Percentiles rank a stretch among this genome's conserved stretches.
Evolutionary conservation across 2,888 invertebrate genomes (phyloP).

Genomic region (Euphydryas editha): DNA sequence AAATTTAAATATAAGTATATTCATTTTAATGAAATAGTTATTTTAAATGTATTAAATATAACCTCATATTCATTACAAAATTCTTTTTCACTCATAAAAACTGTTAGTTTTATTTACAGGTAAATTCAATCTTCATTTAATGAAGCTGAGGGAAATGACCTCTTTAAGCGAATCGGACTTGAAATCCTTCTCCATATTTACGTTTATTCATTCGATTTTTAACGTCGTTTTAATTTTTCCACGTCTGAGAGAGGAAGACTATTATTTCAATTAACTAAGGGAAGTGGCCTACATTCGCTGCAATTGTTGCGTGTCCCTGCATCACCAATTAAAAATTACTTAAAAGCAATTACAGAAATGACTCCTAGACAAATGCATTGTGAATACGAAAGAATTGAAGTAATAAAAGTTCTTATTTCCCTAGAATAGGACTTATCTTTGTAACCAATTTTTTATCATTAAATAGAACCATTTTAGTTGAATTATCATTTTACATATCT

Average conservation of each 20-base stretch:
- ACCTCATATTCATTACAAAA: background rate
- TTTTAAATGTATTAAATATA: background rate
- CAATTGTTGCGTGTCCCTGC: constrained; percentile 65
- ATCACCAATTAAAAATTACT: constrained; percentile 75
- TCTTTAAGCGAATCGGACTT: constrained; percentile 5
- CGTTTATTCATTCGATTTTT: constrained; percentile 7
- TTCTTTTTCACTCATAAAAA: background rate
- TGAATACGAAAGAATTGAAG: constrained; percentile 21
- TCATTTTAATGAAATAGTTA: background rate
- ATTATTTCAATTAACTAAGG: constrained; percentile 52
- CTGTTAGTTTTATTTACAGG: background rate
- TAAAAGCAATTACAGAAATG: constrained; percentile 53
- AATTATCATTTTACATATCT: background rate
- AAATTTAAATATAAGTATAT: no score
- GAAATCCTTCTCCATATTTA: constrained; percentile 8
- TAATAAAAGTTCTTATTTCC: background rate
- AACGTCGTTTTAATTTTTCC: constrained; percentile 19
- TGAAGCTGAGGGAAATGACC: constrained; percentile 6
- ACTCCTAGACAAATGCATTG: constrained; percentile 36
- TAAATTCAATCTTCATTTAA: constrained; percentile 4
- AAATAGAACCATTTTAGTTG: background rate
- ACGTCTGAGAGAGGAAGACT: constrained; percentile 35
- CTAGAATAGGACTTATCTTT: constrained; percentile 10
- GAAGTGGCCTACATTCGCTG: constrained; percentile 60
- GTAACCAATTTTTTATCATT: background rate